phyloP scores from a whole-genome alignment of 2,888 invertebrate species.

The Parthenolecanium corni region DNA sequence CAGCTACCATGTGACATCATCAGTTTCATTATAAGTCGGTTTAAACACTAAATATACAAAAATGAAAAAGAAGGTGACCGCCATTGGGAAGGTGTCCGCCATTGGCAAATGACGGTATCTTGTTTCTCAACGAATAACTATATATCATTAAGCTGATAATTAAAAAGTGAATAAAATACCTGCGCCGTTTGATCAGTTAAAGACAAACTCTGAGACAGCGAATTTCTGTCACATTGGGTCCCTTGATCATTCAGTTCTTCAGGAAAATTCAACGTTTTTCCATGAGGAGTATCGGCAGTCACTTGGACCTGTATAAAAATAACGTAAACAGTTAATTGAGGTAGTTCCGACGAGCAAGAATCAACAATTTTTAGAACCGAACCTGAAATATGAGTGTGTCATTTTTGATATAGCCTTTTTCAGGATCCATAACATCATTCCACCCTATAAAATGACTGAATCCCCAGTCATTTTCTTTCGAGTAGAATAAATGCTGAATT shows the following conservation, averaged over 20 bases:
- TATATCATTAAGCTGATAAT: too few relatives aligned
- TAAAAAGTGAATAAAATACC: too few relatives aligned
- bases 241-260: conserved; percentile 99
- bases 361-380: neutral
- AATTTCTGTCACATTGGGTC: conserved; percentile 99
- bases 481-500: conserved; percentile 93
- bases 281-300: conserved; percentile 77
- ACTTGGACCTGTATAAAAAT: conserved; percentile 52
- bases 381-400: conserved; percentile 79
- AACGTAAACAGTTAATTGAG: too few relatives aligned
- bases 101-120: too few relatives aligned
- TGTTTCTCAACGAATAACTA: too few relatives aligned
- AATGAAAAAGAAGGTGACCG: too few relatives aligned
- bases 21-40: too few relatives aligned
- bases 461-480: conserved; percentile 87
- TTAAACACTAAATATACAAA: too few relatives aligned
- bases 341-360: too few relatives aligned
- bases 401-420: conserved; percentile 83
- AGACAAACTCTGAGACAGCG: conserved; percentile 90
- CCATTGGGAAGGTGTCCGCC: too few relatives aligned
- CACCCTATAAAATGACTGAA: conserved; percentile 94
- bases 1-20: too few relatives aligned
- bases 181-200: conserved; percentile 77
- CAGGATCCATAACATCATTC: conserved; percentile 82
- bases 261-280: conserved; percentile 95